Evolutionary conservation across 2,113 vertebrate species (phyloP), one percentile per base, ranked within the genome.

Genomic region (Pardalotus punctatus): DNA sequence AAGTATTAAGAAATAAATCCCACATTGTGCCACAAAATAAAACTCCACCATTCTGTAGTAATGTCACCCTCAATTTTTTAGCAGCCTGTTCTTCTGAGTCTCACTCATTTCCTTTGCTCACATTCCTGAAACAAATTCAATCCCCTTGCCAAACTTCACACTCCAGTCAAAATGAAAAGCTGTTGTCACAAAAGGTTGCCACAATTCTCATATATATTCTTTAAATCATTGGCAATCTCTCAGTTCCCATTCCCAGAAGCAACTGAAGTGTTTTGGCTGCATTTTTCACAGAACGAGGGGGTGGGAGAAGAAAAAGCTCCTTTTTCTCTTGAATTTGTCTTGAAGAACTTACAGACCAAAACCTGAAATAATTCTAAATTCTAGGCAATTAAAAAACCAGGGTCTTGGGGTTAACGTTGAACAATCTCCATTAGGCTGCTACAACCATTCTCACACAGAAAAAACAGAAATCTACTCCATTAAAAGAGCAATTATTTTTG

Each of bases 261-360:
- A 88, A 50, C 61, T 70, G 78, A 92, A 94, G 82, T 92, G 87
- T 94, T 95, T 93, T 87, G 78, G 87, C 83, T 67, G 70, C 61
- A 56, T 94, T 96, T 91, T 86, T 84, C 83, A 93, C 22, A 86
- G 69, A 90, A 90, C 0, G 8, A 94, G 88, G 86, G 35, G 83
- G 88, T 86, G 83, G 93, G 40, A 92, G 35, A 86, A 93, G 80
- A 91, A 86, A 69, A 82, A 73, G 40, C 56, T 74, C 78, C n/a
- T 92, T 76, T 90, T 73, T 73, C 54, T 35, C 36, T 74, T 81
- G 47, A 58, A 94, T 92, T 47, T 84, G 65, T 40, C 91, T 84
- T 57, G 25, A 94, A 28, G 50, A 92, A 73, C 18, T 70, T 66
- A 14, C 18, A 93, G 64, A 91, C 19, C 58, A 43, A 71, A 67